These are phyloP conservation scores for Rhabdomys dilectus DNA, from an alignment of 2,113 vertebrate species.

Conservation along the genomic window DNA sequence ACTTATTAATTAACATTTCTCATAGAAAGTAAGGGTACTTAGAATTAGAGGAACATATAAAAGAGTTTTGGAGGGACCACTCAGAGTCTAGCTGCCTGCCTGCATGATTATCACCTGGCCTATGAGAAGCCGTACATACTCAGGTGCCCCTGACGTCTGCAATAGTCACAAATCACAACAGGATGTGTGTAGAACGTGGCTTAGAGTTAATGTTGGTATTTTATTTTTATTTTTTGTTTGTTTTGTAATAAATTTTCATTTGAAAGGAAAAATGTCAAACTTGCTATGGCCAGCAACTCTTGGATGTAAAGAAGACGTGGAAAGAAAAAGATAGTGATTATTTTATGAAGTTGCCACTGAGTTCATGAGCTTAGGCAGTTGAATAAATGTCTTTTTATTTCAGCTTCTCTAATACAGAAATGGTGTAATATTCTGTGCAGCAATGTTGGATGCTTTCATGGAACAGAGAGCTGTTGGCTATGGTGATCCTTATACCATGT, in stretches of 20 bases:
- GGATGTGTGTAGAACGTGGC: neutral
- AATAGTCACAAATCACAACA: neutral
- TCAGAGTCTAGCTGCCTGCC: neutral
- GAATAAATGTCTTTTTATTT: neutral
- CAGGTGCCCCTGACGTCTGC: neutral
- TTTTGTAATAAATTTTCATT: constrained; percentile 45
- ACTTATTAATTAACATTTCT: neutral
- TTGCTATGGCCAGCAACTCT: neutral
- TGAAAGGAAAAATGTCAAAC: constrained; percentile 14
- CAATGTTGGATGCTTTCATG: too few species aligned
- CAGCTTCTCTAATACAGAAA: neutral
- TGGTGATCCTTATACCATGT: neutral
- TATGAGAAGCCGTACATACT: too few species aligned
- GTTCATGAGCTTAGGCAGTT: neutral
- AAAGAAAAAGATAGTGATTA: neutral
- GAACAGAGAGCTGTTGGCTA: neutral
- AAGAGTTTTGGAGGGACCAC: neutral
- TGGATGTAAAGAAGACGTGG: neutral
- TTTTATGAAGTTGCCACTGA: neutral
- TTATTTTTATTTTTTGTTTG: neutral
- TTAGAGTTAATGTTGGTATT: neutral
- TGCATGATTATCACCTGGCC: neutral
- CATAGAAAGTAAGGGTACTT: neutral
- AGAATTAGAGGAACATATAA: neutral
- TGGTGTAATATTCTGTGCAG: neutral